phyloP scores from a whole-genome alignment of 2,113 vertebrate species.

The Takifugu flavidus region DNA sequence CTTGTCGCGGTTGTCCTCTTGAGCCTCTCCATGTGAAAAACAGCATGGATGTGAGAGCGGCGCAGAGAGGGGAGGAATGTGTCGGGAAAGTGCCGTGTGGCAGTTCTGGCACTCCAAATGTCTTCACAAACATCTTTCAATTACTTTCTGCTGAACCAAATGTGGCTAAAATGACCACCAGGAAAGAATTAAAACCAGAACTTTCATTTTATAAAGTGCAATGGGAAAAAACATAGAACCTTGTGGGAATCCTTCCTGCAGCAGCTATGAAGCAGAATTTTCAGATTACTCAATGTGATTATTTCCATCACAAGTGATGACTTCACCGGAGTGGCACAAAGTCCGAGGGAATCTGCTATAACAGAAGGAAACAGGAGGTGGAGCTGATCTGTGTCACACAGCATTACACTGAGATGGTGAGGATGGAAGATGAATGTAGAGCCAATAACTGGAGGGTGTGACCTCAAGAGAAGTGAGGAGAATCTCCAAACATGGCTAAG shows the following conservation, averaged over 20 bases:
- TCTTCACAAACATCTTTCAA: constrained; percentile 21
- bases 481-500: too few species aligned
- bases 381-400: too few species aligned
- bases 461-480: too few species aligned
- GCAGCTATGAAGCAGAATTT: constrained; percentile 6
- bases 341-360: background rate
- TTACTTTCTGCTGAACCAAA: constrained; percentile 25
- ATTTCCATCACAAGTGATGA: background rate
- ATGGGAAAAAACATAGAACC: too few species aligned
- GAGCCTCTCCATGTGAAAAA: constrained; percentile 33
- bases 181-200: constrained; percentile 5
- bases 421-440: background rate
- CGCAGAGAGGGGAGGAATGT: constrained; percentile 60
- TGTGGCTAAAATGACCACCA: constrained; percentile 4
- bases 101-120: constrained; percentile 34
- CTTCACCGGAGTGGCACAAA: background rate
- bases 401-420: background rate
- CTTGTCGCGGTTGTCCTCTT: constrained; percentile 27
- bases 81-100: constrained; percentile 52
- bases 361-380: background rate
- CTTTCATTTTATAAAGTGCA: background rate
- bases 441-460: background rate
- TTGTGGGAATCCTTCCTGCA: constrained; percentile 10
- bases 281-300: background rate
- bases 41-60: constrained; percentile 52